Evolutionary conservation across 1,140 invertebrate genomes (phyloP).

Genomic region (Drosophila triauraria): DNA sequence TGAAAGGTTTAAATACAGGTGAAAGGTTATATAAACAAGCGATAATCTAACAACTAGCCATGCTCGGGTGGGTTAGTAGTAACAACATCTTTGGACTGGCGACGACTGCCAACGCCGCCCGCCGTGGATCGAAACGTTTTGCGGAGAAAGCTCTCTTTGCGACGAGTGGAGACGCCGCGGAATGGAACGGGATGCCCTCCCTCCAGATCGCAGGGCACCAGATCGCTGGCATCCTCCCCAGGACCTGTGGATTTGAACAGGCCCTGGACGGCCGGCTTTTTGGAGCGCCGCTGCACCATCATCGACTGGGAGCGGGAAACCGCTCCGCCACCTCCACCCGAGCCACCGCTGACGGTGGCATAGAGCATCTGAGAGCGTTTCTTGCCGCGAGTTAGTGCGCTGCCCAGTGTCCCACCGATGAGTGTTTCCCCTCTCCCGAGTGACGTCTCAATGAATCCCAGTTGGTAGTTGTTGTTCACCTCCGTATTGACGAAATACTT

Average conservation of each 20-base stretch:
- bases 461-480: conserved; percentile 69
- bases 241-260: conserved; percentile 20
- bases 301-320: conserved; percentile 68
- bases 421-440: conserved; percentile 37
- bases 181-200: conserved; percentile 18
- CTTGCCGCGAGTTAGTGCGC: conserved; percentile 73
- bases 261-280: conserved; percentile 56
- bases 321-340: conserved; percentile 46
- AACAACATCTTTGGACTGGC: conserved; percentile 56
- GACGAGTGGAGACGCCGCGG: conserved; percentile 46
- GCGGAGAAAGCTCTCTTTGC: conserved; percentile 84
- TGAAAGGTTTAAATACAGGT: conserved; percentile 23
- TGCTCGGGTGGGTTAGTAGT: conserved; percentile 64
- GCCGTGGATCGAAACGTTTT: conserved; percentile 80
- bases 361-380: conserved; percentile 75
- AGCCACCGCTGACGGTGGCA: conserved; percentile 60
- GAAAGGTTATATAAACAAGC: conserved; percentile 10
- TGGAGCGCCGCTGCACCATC: conserved; percentile 55
- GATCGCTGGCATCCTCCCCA: conserved; percentile 36
- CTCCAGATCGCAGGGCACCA: conserved; percentile 32
- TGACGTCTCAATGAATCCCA: conserved; percentile 50
- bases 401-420: conserved; percentile 70
- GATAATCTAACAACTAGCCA: conserved; percentile 31
- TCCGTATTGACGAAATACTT: conserved; percentile 69
- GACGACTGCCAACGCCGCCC: conserved; percentile 57